Evolutionary conservation across 2,888 invertebrate genomes (phyloP).

Genomic region (Mactromeris polynyma): DNA sequence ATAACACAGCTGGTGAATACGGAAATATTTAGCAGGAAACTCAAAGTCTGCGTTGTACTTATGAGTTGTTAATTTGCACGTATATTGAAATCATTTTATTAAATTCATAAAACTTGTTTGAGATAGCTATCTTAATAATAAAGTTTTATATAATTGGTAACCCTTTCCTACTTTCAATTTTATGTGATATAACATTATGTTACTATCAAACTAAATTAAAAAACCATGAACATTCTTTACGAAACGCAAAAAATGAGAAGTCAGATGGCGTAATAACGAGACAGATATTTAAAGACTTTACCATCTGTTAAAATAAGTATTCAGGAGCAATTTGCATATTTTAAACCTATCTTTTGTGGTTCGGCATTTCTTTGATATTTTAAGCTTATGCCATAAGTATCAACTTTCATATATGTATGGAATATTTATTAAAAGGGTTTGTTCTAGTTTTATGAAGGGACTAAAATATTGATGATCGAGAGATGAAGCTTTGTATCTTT

Average conservation of each 20-base stretch:
- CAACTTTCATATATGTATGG: conserved; percentile 42
- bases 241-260: conserved; percentile 41
- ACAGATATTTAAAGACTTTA: conserved; percentile 47
- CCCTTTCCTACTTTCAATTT: conserved; percentile 20
- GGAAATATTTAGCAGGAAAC: neutral
- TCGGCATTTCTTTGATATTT: conserved; percentile 50
- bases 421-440: conserved; percentile 33
- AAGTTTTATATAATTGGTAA: neutral
- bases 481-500: neutral
- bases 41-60: neutral
- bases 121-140: conserved; percentile 21
- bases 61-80: neutral
- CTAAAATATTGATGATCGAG: neutral
- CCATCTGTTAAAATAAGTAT: conserved; percentile 46
- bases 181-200: conserved; percentile 25
- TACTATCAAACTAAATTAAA: conserved; percentile 11
- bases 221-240: conserved; percentile 25
- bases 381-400: conserved; percentile 43
- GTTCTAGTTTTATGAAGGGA: conserved; percentile 8
- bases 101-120: conserved; percentile 34
- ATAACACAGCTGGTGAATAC: neutral
- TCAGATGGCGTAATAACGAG: conserved; percentile 26
- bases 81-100: conserved; percentile 32
- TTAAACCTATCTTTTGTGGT: conserved; percentile 35
- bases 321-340: conserved; percentile 62